phyloP scores from a whole-genome alignment of 2,797 vertebrate genomes.

The Tadarida brasiliensis region DNA sequence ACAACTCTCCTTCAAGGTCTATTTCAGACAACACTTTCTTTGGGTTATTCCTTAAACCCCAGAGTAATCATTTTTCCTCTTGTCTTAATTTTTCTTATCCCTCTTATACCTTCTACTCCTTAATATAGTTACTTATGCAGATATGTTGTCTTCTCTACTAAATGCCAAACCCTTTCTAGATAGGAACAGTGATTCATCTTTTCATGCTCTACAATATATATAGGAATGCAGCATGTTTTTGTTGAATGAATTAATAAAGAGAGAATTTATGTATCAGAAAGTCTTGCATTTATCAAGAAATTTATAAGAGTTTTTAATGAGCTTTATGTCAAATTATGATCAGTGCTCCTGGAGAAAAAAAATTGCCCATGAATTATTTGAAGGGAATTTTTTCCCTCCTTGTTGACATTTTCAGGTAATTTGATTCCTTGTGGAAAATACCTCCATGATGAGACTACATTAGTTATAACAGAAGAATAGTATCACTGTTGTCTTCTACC shows the following conservation, averaged over 20 bases:
- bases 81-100: conserved; percentile 34
- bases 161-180: neutral
- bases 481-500: neutral
- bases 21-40: neutral
- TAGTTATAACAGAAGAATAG: neutral
- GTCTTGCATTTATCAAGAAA: neutral
- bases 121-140: neutral
- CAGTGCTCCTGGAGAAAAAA: neutral
- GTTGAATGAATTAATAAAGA: neutral
- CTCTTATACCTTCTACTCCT: neutral
- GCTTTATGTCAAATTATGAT: neutral
- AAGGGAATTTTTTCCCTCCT: neutral
- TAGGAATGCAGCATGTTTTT: neutral
- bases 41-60: neutral
- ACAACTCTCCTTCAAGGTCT: neutral
- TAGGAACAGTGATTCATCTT: neutral
- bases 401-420: neutral
- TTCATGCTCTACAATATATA: neutral
- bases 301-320: neutral
- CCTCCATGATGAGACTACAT: neutral
- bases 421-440: neutral
- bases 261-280: conserved; percentile 40
- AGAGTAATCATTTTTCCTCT: neutral
- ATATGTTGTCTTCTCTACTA: neutral
- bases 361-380: neutral